Conservation (phyloP, 2,113 vertebrate species). For the Psettodes erumei region DNA sequence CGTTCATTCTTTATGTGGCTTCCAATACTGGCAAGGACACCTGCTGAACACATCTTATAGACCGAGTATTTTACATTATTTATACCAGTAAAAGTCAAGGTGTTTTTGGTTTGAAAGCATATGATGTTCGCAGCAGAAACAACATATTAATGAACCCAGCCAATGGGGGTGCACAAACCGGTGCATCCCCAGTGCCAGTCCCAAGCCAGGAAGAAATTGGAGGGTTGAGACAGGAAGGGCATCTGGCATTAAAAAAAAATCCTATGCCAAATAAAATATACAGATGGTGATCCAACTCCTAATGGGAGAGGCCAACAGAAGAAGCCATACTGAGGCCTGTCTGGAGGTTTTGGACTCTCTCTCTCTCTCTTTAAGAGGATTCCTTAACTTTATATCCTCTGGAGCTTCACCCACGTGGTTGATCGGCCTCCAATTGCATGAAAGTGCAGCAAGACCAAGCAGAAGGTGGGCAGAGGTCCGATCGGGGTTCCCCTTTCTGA, state of each 20-base stretch:
- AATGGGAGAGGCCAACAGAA: no score
- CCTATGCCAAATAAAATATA: no score
- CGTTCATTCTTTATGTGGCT: conserved; percentile 9
- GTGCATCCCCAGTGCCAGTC: no score
- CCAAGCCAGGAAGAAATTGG: no score
- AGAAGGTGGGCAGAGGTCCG: conserved; percentile 14
- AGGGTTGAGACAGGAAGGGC: no score
- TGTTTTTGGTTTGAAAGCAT: not conserved
- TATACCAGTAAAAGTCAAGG: not conserved
- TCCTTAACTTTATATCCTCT: conserved; percentile 20
- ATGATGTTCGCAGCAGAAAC: not conserved
- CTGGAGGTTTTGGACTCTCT: not conserved
- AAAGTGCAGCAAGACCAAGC: conserved; percentile 32
- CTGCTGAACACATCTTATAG: not conserved
- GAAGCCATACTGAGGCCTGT: not conserved
- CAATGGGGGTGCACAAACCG: no score
- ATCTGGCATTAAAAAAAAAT: no score
- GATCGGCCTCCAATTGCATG: conserved; percentile 24
- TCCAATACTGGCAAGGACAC: not conserved
- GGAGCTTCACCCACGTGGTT: conserved; percentile 34
- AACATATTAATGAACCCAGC: not conserved
- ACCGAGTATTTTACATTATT: conserved; percentile 11
- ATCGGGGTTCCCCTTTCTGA: conserved; percentile 37
- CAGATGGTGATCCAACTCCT: no score
- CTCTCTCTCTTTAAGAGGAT: conserved; percentile 1